These are phyloP conservation scores for Tortricodes alternella DNA, from an alignment of 2,888 invertebrate genomes.

Conservation along the genomic window DNA sequence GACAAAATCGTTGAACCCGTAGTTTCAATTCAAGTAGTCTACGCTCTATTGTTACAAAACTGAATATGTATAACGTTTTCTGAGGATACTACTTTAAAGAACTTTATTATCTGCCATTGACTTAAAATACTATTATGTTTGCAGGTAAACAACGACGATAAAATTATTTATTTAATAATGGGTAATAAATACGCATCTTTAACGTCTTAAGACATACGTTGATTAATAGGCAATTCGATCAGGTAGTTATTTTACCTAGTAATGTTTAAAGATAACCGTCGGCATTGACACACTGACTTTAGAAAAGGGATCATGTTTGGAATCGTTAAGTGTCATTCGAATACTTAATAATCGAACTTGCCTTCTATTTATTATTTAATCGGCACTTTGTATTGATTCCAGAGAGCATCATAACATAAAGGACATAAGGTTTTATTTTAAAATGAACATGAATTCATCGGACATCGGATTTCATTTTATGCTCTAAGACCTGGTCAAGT, in stretches of 20 bases:
- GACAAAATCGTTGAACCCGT: too few relatives aligned
- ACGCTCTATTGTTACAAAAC: too few relatives aligned
- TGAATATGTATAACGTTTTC: too few relatives aligned
- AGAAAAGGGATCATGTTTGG: constrained; percentile 19
- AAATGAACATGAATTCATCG: too few relatives aligned
- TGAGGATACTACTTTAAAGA: too few relatives aligned
- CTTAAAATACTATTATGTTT: too few relatives aligned
- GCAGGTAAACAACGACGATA: not conserved
- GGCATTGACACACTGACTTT: constrained; percentile 32
- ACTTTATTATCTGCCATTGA: too few relatives aligned
- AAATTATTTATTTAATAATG: not conserved
- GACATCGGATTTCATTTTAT: too few relatives aligned
- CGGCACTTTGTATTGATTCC: not conserved
- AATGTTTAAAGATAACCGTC: constrained; percentile 2
- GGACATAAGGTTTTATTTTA: too few relatives aligned
- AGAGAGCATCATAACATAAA: not conserved
- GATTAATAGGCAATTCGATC: constrained; percentile 22
- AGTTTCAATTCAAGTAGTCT: too few relatives aligned
- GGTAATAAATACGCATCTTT: not conserved
- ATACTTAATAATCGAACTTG: not conserved
- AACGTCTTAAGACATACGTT: constrained; percentile 4
- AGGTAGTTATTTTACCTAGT: constrained; percentile 18
- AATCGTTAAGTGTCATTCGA: constrained; percentile 17
- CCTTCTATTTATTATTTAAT: constrained; percentile 3
- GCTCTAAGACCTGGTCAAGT: too few relatives aligned